Percentiles rank a stretch among this genome's conserved stretches.
Evolutionary conservation across 2,888 invertebrate species (phyloP).

Genomic region (Tetragonisca angustula): DNA sequence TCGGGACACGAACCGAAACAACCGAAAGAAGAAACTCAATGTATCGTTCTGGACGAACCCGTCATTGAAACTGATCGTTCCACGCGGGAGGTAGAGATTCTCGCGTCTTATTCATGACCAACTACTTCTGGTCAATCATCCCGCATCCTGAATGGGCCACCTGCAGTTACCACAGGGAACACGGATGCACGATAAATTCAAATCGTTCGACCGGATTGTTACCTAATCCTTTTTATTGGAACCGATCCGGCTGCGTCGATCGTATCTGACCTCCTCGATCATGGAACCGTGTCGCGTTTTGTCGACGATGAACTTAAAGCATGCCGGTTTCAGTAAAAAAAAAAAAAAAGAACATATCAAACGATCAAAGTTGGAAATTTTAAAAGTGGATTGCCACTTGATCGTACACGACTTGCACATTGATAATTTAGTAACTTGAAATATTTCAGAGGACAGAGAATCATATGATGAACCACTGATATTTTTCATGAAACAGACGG

Average conservation of each 20-base stretch:
- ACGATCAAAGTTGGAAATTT: neutral
- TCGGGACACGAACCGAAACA: slow-evolving; percentile 39
- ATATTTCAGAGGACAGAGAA: neutral
- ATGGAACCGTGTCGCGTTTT: neutral
- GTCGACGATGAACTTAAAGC: neutral
- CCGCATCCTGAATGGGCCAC: slow-evolving; percentile 50
- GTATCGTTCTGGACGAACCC: slow-evolving; percentile 38
- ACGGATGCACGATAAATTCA: slow-evolving; percentile 32
- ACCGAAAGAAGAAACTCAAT: slow-evolving; percentile 34
- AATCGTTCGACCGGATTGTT: slow-evolving; percentile 33
- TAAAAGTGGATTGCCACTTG: neutral
- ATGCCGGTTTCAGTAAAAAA: neutral
- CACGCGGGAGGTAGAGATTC: slow-evolving; percentile 61
- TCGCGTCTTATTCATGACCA: slow-evolving; percentile 66
- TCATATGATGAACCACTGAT: neutral
- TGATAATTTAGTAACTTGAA: neutral
- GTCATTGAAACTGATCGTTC: slow-evolving; percentile 68
- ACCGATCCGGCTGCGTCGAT: neutral
- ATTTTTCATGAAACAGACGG: neutral
- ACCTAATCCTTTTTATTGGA: slow-evolving; percentile 41
- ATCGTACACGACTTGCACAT: neutral
- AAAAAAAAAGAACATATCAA: neutral
- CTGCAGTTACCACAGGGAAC: slow-evolving; percentile 46
- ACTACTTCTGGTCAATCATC: slow-evolving; percentile 58
- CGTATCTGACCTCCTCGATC: slow-evolving; percentile 23